Conservation (phyloP, 2,888 invertebrate genomes). For the Taenaris catops region DNA sequence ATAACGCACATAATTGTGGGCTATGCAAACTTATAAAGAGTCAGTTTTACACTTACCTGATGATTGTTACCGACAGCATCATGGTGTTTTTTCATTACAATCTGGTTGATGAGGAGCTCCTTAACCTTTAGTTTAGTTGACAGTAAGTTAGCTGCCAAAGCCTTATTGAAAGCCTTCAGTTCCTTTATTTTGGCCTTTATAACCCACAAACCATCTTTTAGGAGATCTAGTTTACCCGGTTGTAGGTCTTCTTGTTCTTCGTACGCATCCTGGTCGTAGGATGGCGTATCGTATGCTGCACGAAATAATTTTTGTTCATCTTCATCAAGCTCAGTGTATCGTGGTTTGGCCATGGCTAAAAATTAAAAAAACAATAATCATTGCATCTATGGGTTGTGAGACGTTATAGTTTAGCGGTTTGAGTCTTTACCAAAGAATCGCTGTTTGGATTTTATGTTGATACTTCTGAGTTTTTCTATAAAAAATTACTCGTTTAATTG, state of each 20-base stretch:
- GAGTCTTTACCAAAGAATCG: too few species aligned
- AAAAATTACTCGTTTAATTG: too few species aligned
- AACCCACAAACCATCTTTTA: slow-evolving; percentile 63
- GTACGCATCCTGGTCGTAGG: slow-evolving; percentile 50
- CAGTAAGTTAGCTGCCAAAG: slow-evolving; percentile 55
- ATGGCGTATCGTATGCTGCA: slow-evolving; percentile 58
- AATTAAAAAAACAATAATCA: neutral
- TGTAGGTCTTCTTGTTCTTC: slow-evolving; percentile 43
- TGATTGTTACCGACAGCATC: slow-evolving; percentile 48
- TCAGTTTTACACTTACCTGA: slow-evolving; percentile 37
- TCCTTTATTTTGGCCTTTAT: slow-evolving; percentile 61
- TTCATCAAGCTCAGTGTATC: slow-evolving; percentile 52
- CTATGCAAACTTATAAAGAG: too few species aligned
- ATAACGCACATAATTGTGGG: too few species aligned
- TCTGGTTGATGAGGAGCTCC: slow-evolving; percentile 44
- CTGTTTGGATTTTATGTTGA: too few species aligned
- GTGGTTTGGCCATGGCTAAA: slow-evolving; percentile 44
- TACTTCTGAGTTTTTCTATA: too few species aligned
- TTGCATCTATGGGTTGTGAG: too few species aligned
- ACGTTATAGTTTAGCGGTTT: too few species aligned
- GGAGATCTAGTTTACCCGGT: slow-evolving; percentile 52
- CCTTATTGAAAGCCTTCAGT: slow-evolving; percentile 59
- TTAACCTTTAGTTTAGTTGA: slow-evolving; percentile 59
- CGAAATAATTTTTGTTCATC: slow-evolving; percentile 60
- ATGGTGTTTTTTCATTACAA: slow-evolving; percentile 41